Percentiles rank a stretch among this genome's conserved stretches.
phyloP scores from a whole-genome alignment of 2,888 invertebrate genomes.

The Microplitis manilae region DNA sequence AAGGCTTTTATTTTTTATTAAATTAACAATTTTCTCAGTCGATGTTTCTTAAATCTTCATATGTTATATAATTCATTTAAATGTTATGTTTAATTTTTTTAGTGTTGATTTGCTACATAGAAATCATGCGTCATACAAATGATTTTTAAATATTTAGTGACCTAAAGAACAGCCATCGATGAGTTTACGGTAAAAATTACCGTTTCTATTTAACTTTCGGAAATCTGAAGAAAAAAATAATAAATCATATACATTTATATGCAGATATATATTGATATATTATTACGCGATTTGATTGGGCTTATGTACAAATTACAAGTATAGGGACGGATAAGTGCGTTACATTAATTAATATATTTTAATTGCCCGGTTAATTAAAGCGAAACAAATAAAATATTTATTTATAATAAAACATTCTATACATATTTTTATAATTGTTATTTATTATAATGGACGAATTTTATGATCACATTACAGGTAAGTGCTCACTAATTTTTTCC shows the following conservation, averaged over 20 bases:
- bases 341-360: background rate
- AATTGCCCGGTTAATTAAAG: background rate
- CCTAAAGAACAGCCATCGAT: background rate
- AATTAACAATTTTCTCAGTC: slow-evolving; percentile 2
- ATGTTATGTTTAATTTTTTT: background rate
- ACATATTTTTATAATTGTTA: background rate
- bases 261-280: background rate
- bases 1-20: background rate
- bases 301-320: background rate
- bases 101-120: background rate
- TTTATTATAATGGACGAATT: background rate
- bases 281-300: background rate
- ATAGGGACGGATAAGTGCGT: background rate
- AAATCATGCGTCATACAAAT: background rate
- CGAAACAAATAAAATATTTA: background rate
- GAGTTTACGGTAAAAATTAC: background rate
- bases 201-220: background rate
- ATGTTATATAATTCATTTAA: background rate
- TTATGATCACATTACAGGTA: background rate
- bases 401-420: background rate
- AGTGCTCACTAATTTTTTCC: background rate
- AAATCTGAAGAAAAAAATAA: background rate
- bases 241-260: background rate
- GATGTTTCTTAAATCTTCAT: background rate
- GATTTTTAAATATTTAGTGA: background rate